Evolutionary conservation across 2,888 invertebrate species (phyloP).

Genomic region (Osedax fenrisi): DNA sequence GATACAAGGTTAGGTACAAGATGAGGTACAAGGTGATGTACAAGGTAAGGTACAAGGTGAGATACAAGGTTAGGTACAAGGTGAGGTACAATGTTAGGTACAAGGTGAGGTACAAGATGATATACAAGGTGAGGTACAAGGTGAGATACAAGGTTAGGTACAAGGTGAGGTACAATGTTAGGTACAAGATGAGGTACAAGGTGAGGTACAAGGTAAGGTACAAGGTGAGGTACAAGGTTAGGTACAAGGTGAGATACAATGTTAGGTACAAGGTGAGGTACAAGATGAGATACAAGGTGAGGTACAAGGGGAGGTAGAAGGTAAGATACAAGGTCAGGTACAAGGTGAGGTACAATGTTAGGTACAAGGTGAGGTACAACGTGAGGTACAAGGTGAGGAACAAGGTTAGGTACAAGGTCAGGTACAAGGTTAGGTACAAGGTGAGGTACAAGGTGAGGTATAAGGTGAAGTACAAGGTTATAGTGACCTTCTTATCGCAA

Average conservation of each 20-base stretch:
- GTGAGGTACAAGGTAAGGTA: neutral
- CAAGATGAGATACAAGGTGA: neutral
- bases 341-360: neutral
- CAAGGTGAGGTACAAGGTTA: neutral
- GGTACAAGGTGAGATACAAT: neutral
- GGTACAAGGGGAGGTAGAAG: neutral
- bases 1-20: too few relatives aligned
- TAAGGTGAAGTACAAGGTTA: neutral
- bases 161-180: too few relatives aligned
- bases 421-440: neutral
- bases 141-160: too few relatives aligned
- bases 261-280: neutral
- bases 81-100: too few relatives aligned
- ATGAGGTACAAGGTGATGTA: too few relatives aligned
- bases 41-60: too few relatives aligned
- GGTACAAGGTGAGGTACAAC: neutral
- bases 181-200: neutral
- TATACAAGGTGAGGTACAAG: too few relatives aligned
- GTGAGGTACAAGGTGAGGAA: neutral
- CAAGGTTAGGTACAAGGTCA: neutral
- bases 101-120: too few relatives aligned
- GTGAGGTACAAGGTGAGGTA: neutral
- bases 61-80: too few relatives aligned
- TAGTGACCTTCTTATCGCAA: too few relatives aligned
- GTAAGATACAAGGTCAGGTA: neutral